Conservation (phyloP, 2,113 vertebrate species). For the Ranitomeya variabilis region DNA sequence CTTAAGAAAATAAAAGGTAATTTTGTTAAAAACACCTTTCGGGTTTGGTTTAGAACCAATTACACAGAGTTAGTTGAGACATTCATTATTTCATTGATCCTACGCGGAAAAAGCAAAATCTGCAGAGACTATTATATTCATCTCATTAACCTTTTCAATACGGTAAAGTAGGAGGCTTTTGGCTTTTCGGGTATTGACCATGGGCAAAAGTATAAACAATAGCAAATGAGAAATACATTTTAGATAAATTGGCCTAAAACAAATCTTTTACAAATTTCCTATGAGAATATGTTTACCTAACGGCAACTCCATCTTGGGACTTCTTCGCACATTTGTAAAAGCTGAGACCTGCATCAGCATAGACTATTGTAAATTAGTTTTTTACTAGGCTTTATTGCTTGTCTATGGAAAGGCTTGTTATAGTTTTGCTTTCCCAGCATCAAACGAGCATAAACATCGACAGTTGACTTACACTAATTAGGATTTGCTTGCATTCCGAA, state of each 20-base stretch:
- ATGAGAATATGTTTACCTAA: not conserved
- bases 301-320: not conserved
- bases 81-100: slow-evolving; percentile 50
- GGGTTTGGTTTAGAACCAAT: slow-evolving; percentile 27
- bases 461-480: too few relatives aligned
- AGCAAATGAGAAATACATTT: not conserved
- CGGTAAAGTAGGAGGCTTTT: not conserved
- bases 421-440: not conserved
- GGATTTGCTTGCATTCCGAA: too few relatives aligned
- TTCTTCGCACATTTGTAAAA: not conserved
- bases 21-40: slow-evolving; percentile 33
- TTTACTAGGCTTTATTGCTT: not conserved
- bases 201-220: not conserved
- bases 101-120: slow-evolving; percentile 1
- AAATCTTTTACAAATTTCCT: not conserved
- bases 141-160: slow-evolving; percentile 28
- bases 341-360: not conserved
- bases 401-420: not conserved
- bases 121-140: slow-evolving; percentile 6
- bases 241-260: not conserved
- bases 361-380: not conserved
- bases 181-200: not conserved
- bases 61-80: slow-evolving; percentile 30
- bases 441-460: not conserved
- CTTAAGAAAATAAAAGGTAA: slow-evolving; percentile 50